These are phyloP conservation scores for Araneus ventricosus DNA, from an alignment of 1,140 invertebrate genomes.

Conservation along the genomic window DNA sequence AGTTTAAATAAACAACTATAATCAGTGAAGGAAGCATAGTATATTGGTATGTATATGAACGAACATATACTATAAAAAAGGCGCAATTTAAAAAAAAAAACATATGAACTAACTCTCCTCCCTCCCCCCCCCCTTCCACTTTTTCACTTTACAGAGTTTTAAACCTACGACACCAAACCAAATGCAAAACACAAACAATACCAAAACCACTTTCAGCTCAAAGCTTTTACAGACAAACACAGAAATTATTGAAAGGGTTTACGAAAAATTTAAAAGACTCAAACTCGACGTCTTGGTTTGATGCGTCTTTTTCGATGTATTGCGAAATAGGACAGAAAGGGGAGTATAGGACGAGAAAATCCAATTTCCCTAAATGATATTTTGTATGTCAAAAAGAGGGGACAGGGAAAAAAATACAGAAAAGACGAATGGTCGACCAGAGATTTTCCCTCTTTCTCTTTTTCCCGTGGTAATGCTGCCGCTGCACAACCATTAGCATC, in stretches of 20 bases:
- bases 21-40: too few species aligned
- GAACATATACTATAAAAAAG: too few species aligned
- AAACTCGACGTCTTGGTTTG: background rate
- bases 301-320: conserved; percentile 5
- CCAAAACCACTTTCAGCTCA: background rate
- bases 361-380: conserved; percentile 64
- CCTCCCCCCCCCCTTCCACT: background rate
- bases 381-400: conserved; percentile 37
- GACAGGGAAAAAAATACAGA: background rate
- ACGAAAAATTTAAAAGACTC: background rate
- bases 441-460: conserved; percentile 28
- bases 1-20: too few species aligned
- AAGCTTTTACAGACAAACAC: background rate
- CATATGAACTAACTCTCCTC: background rate
- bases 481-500: conserved; percentile 56
- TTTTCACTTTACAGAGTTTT: background rate
- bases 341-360: conserved; percentile 23
- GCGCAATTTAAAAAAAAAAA: background rate
- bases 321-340: background rate
- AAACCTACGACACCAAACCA: background rate
- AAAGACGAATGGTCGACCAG: conserved; percentile 50
- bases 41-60: too few species aligned
- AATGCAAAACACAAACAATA: background rate
- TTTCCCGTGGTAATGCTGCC: background rate
- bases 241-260: conserved; percentile 26